Evolutionary conservation across 2,888 invertebrate genomes (phyloP), one percentile per base, ranked within the genome.

Genomic region (Amphipyra berbera): DNA sequence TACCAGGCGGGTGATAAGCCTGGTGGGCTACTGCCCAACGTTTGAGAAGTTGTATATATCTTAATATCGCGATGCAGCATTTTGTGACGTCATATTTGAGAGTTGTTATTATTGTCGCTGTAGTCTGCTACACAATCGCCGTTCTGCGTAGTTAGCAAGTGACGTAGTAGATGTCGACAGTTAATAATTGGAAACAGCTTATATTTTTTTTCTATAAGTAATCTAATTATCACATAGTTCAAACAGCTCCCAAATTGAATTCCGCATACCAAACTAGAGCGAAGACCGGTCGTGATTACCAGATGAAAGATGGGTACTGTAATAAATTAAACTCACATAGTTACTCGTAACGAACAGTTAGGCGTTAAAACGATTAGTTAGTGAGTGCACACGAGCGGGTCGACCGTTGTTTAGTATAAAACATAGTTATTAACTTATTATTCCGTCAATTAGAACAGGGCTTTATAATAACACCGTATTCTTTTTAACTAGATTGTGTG

Each of bases 361-460:
- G 55, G 45, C 40, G 60, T 64, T 68, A 73, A 78, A 78, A 67
- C 73, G 64, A 79, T 70, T 69, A 64, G 69, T 65, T 62, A 76
- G 67, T 53, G 75, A 59, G 59, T 68, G 76, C 77, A 76, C 81
- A 82, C 81, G 79, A 82, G 76, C 76, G 73, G 54, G 47, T 63
- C 67, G 46, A 58, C 60, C 73, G 71, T 79, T 75, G 75, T 76
- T 74, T 54, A 37, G 27, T 59, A 46, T 15, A 62, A 49, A 61
- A 42, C 56, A 76, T 76, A 57, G 63, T 63, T 72, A 64, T 72
- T 56, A 75, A 38, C 52, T 63, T 63, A 75, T 70, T 66, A 57
- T 65, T 42, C 37, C 6, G 37, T 47, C 63, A 76, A 73, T 67
- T 69, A 76, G 44, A 75, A 59, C 41, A 69, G 48, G 57, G 63